A percentile compares a stretch with the other conserved stretches of the same genome.
phyloP scores from a whole-genome alignment of 2,113 vertebrate genomes.

The Percopsis transmontana region DNA sequence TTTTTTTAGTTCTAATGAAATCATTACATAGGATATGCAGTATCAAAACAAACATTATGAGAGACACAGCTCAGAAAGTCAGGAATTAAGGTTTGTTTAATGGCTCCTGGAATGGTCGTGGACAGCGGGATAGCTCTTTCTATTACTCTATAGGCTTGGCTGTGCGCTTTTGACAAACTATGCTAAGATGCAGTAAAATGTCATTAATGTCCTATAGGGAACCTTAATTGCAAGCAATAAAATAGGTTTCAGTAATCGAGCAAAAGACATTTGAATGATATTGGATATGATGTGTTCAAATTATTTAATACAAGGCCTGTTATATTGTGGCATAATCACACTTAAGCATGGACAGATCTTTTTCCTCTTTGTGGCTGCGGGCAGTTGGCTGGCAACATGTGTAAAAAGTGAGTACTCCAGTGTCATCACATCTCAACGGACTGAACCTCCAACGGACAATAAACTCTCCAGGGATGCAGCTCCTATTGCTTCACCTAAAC shows the following conservation, averaged over 20 bases:
- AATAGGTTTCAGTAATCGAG: no score
- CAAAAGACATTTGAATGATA: no score
- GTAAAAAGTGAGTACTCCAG: conserved; percentile 18
- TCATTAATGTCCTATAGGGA: not conserved
- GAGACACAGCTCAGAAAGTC: conserved; percentile 22
- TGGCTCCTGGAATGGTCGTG: conserved; percentile 4
- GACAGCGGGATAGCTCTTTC: not conserved
- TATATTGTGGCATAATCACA: no score
- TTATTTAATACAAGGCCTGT: no score
- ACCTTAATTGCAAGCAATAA: not conserved
- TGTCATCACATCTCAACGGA: conserved; percentile 20
- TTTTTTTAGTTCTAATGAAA: conserved; percentile 59
- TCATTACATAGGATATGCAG: conserved; percentile 50
- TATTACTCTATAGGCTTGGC: not conserved
- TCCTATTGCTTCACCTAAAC: conserved; percentile 45
- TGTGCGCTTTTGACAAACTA: not conserved
- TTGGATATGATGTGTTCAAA: no score
- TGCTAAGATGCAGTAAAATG: not conserved
- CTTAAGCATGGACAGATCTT: not conserved
- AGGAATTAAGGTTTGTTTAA: conserved; percentile 25
- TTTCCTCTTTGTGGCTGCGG: no score
- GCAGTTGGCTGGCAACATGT: not conserved
- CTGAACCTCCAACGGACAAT: conserved; percentile 40
- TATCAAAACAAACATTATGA: conserved; percentile 23
- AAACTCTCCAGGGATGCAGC: conserved; percentile 33